Percentiles rank a stretch among this genome's conserved stretches.
phyloP scores from a whole-genome alignment of 64 coral and sea anemone species.

The Actinia equina region DNA sequence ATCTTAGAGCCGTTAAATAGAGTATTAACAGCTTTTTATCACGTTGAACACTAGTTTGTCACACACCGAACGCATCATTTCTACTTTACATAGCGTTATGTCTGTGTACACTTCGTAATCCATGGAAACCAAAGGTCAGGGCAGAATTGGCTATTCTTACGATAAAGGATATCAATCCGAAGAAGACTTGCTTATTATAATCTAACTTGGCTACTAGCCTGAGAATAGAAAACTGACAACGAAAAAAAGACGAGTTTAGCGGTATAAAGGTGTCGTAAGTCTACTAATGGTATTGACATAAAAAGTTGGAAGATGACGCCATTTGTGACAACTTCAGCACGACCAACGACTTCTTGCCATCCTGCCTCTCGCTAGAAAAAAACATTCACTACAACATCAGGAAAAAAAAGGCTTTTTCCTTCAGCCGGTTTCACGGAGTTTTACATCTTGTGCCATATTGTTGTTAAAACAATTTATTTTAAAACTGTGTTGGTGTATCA shows the following conservation, averaged over 20 bases:
- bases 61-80: no score
- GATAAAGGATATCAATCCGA: background rate
- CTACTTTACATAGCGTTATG: background rate
- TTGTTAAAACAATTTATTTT: background rate
- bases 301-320: background rate
- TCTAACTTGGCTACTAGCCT: background rate
- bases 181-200: background rate
- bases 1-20: background rate
- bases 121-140: conserved; percentile 8
- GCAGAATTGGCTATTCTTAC: background rate
- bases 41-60: background rate
- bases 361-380: background rate
- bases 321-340: background rate
- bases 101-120: background rate
- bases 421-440: background rate
- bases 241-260: background rate
- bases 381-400: background rate
- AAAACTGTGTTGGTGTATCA: background rate
- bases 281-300: background rate
- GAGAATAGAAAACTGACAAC: background rate
- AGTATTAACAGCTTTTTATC: conserved; percentile 13
- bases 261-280: background rate
- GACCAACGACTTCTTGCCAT: background rate
- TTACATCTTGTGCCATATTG: background rate
- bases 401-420: background rate